Base-by-base conservation (phyloP, 2,888 invertebrate genomes). In the Chaetogeoica ovagalla region DNA sequence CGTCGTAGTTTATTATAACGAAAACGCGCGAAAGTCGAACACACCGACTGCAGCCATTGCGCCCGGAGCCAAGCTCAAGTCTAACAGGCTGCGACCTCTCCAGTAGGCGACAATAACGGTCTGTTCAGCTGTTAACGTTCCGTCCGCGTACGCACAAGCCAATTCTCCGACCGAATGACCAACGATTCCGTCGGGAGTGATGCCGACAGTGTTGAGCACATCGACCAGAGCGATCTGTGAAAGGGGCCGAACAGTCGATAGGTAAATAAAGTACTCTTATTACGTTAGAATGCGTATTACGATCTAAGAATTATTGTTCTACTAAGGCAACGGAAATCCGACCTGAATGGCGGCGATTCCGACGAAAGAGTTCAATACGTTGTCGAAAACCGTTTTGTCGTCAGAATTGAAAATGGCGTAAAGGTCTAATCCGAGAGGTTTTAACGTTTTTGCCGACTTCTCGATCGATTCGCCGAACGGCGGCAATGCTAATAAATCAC, bases 91-190 rank as follows among this genome's bases (percentile, higher is more conserved):
- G 84, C 91, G 91, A 19, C 97, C 97, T 87, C 98, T 90, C 91
- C 95, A 95, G 88, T 95, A 98, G 48, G 98, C 97, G 68, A 96
- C 93, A 84, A 97, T 87, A 76, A 98, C 93, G 0, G 97, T 93
- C 88, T 99, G 97, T 86, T 97, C 97, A 2, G 94, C 92, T 9
- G 96, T 96, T 84, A 98, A 91, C 69, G 95, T 94, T 19, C 96
- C 97, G 85, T 91, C 91, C 79, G 90, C 90, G 85, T 91, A 91
- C 9, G 90, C 90, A 86, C 91, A 91, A 43, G 89, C 90, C 81
- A 91, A 86, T 85, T 91, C 91, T 68, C 91, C 91, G 2, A 89
- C 90, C 43, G 90, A 88, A 87, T 99, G 98, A 0, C 98, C 98
- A 71, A 98, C 89, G 85, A 99, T 96, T 75, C 97, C 97, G 86